Evolutionary conservation across 2,888 invertebrate species (phyloP).

Genomic region (Macrosoma leucophasiata): DNA sequence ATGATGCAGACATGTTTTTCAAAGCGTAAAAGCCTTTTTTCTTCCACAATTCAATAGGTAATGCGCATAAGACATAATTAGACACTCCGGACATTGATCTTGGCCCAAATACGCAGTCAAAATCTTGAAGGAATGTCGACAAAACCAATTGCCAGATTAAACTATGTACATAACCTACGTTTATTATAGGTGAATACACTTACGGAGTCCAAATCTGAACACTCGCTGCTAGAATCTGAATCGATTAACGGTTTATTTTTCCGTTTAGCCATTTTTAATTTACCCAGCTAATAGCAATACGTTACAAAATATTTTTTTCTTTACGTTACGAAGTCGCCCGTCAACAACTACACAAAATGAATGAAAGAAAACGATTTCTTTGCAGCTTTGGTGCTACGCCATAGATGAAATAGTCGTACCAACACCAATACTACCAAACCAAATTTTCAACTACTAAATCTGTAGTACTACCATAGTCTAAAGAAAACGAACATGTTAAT

Average conservation of each 20-base stretch:
- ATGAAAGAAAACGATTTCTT: too few species aligned
- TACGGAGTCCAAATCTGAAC: conserved; percentile 90
- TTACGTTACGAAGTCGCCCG: conserved; percentile 31
- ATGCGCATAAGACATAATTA: conserved; percentile 44
- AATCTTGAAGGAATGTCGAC: conserved; percentile 53
- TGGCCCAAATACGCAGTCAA: conserved; percentile 60
- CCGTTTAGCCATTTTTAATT: conserved; percentile 84
- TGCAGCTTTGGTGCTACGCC: too few species aligned
- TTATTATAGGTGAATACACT: conserved; percentile 53
- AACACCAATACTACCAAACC: too few species aligned
- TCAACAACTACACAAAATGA: conserved; percentile 28
- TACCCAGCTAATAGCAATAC: conserved; percentile 5
- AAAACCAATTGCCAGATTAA: conserved; percentile 36
- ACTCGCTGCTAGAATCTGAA: conserved; percentile 88
- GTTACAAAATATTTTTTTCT: conserved; percentile 21
- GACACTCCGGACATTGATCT: conserved; percentile 52
- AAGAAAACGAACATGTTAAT: too few species aligned
- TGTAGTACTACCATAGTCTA: too few species aligned
- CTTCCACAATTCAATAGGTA: conserved; percentile 22
- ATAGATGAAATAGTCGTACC: too few species aligned
- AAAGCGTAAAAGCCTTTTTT: conserved; percentile 3
- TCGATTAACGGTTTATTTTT: conserved; percentile 89
- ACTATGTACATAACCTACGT: conserved; percentile 49
- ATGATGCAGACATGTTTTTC: conserved; percentile 2
- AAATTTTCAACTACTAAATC: too few species aligned